phyloP scores from a whole-genome alignment of 2,797 vertebrate species.

The Chiropotes sagulatus region DNA sequence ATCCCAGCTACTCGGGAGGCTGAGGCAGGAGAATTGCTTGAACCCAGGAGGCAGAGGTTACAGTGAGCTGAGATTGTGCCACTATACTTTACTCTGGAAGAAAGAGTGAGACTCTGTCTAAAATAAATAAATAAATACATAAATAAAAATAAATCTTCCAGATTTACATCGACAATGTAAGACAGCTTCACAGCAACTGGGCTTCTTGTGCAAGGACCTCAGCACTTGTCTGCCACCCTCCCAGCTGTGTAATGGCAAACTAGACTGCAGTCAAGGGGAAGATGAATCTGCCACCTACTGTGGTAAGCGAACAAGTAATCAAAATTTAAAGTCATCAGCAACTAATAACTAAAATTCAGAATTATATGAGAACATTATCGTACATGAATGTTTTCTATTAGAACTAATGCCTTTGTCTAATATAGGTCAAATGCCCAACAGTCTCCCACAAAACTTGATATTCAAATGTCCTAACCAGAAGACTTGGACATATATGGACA shows the following conservation, averaged over 20 bases:
- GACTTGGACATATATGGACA: conserved; percentile 67
- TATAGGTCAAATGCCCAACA: conserved; percentile 60
- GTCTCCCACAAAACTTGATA: conserved; percentile 66
- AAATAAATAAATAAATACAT: background rate
- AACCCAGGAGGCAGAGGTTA: background rate
- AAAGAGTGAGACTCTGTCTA: background rate
- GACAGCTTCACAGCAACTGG: conserved; percentile 11
- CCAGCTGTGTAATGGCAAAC: conserved; percentile 48
- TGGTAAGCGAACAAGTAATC: conserved; percentile 22
- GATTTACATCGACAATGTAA: background rate
- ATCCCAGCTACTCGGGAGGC: background rate
- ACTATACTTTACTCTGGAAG: background rate
- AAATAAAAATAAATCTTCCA: background rate
- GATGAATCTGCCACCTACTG: conserved; percentile 63
- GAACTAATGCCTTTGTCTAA: conserved; percentile 49
- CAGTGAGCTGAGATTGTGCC: background rate
- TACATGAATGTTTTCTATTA: background rate
- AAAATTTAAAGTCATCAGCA: background rate
- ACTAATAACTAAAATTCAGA: background rate
- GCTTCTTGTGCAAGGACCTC: conserved; percentile 64
- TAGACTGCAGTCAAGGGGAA: conserved; percentile 51
- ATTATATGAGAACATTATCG: background rate
- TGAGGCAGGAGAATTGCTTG: background rate
- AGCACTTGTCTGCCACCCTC: conserved; percentile 29
- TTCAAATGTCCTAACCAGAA: conserved; percentile 68